A percentile compares a stretch with the other conserved stretches of the same genome.
These are phyloP conservation scores for Tragelaphus eurycerus DNA, from an alignment of 2,797 vertebrate genomes.

Conservation along the genomic window DNA sequence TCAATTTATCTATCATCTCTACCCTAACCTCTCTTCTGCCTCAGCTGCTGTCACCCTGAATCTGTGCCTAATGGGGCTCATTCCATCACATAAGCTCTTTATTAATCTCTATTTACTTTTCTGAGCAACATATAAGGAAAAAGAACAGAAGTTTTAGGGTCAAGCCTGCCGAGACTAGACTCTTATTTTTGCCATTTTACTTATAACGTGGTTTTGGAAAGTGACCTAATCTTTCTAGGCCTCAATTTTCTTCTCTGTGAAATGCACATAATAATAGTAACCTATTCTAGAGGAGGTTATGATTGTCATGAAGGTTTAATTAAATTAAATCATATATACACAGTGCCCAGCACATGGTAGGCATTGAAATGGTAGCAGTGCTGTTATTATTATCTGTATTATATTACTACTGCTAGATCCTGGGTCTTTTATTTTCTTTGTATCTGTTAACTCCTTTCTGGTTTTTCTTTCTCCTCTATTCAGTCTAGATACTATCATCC, in stretches of 20 bases:
- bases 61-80: background rate
- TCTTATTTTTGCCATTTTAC: background rate
- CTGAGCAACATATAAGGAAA: background rate
- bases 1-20: background rate
- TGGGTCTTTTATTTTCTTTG: background rate
- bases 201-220: background rate
- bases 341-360: background rate
- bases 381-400: background rate
- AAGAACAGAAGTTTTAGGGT: background rate
- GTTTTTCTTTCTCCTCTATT: background rate
- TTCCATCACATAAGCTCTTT: background rate
- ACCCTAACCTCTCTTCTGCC: background rate
- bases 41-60: background rate
- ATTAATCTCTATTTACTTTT: background rate
- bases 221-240: background rate
- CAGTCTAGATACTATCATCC: background rate
- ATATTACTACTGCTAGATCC: background rate
- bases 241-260: background rate
- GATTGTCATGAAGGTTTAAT: background rate
- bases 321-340: background rate
- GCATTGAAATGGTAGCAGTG: background rate
- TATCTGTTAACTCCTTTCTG: background rate
- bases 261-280: background rate
- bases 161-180: background rate
- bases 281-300: background rate